Conservation (phyloP, 2,797 vertebrate species). For the Falco rusticolus region DNA sequence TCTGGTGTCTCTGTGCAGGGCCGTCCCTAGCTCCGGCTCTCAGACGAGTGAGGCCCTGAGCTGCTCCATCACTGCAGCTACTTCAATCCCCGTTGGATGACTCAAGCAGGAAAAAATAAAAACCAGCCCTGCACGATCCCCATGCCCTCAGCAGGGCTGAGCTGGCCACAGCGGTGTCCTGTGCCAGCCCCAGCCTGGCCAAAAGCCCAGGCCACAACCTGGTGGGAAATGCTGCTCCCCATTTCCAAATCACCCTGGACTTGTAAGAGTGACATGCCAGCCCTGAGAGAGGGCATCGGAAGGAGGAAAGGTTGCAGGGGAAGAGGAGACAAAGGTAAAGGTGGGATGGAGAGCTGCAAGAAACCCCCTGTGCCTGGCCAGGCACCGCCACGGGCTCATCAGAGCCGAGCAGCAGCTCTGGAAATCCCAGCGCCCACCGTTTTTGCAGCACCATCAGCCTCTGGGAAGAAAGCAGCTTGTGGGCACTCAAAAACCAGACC, state of each 20-base stretch:
- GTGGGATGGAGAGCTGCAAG: background rate
- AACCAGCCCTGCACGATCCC: background rate
- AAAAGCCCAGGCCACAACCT: background rate
- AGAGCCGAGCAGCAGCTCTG: background rate
- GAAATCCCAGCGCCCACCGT: background rate
- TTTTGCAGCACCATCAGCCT: background rate
- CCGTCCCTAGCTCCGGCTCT: background rate
- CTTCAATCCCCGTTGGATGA: background rate
- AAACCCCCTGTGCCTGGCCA: rapidly evolving
- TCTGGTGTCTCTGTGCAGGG: background rate
- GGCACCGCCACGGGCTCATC: background rate
- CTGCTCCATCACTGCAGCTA: background rate
- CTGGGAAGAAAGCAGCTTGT: background rate
- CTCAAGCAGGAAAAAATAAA: background rate
- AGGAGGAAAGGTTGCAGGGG: background rate
- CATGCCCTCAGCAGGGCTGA: background rate
- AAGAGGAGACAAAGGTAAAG: background rate
- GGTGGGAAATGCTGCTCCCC: background rate
- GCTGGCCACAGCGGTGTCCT: background rate
- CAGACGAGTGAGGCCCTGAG: background rate
- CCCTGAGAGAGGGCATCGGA: background rate
- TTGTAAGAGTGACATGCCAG: background rate
- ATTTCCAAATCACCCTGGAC: background rate
- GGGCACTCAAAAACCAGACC: background rate
- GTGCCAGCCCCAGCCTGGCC: background rate